Conservation (phyloP, 2,797 vertebrate species). For the Toxotes lorentzi region DNA sequence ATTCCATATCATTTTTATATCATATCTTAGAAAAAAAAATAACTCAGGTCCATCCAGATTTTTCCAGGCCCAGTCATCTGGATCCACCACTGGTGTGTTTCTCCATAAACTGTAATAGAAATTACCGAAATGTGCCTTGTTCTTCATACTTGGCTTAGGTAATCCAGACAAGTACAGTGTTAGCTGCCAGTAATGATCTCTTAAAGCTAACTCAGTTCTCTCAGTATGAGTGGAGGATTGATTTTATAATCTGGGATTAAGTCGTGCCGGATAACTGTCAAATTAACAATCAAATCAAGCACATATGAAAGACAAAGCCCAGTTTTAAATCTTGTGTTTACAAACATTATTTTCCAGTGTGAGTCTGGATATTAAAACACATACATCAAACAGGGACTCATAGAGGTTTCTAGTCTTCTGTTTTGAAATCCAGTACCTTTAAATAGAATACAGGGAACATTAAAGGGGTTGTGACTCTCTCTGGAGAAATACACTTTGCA, state of each 20-base stretch:
- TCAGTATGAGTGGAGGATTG: neutral
- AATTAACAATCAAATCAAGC: conserved; percentile 13
- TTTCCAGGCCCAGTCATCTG: too few species aligned
- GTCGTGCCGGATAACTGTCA: conserved; percentile 16
- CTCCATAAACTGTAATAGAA: neutral
- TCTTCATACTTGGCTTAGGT: neutral
- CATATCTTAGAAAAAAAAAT: too few species aligned
- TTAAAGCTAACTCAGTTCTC: conserved; percentile 4
- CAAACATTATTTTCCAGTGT: conserved; percentile 9
- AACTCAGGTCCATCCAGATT: too few species aligned
- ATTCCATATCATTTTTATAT: too few species aligned
- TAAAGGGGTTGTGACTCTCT: conserved; percentile 58
- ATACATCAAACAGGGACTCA: conserved; percentile 18
- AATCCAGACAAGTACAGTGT: conserved; percentile 7
- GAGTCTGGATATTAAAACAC: conserved; percentile 29
- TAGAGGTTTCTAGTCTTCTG: conserved; percentile 12
- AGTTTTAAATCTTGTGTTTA: neutral
- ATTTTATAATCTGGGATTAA: conserved; percentile 25
- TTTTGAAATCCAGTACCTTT: conserved; percentile 43
- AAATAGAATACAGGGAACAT: conserved; percentile 63
- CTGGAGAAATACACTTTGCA: conserved; percentile 66
- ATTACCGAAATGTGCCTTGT: neutral
- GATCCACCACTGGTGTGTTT: neutral
- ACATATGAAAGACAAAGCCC: conserved; percentile 10
- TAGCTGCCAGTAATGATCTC: conserved; percentile 1